Percentiles rank a stretch among this genome's conserved stretches.
These are phyloP conservation scores for Eupithecia abbreviata DNA, from an alignment of 2,888 invertebrate species.

Conservation along the genomic window DNA sequence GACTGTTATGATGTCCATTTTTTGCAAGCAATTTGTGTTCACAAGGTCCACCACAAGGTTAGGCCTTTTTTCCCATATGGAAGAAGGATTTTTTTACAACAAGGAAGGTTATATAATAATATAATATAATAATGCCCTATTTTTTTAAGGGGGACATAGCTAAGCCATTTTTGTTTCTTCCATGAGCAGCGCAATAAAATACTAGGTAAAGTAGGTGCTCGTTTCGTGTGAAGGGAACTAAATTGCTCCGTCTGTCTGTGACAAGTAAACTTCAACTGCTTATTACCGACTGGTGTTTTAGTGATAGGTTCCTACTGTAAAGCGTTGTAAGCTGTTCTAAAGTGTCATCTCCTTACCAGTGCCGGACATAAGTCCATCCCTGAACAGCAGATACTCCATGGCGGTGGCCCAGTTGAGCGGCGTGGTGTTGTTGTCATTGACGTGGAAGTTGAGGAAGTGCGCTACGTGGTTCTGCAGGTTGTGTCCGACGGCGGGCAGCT, in stretches of 20 bases:
- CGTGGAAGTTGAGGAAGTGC: conserved; percentile 89
- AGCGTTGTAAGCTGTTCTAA: too few relatives aligned
- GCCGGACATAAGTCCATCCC: conserved; percentile 95
- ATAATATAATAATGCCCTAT: too few relatives aligned
- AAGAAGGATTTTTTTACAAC: too few relatives aligned
- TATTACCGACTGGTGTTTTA: not conserved
- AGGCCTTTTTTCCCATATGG: too few relatives aligned
- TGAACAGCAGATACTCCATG: conserved; percentile 94
- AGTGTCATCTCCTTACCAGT: conserved; percentile 83
- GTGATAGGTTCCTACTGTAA: too few relatives aligned
- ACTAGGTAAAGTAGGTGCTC: too few relatives aligned
- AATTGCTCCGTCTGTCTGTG: not conserved
- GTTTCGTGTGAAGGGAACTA: not conserved
- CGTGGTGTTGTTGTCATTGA: conserved; percentile 92
- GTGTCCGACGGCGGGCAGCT: conserved; percentile 91
- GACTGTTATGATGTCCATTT: not conserved
- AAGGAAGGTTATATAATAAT: too few relatives aligned
- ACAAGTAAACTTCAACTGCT: not conserved
- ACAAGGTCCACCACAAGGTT: not conserved
- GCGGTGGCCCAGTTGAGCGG: conserved; percentile 96
- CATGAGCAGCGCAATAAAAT: too few relatives aligned
- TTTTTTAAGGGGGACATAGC: too few relatives aligned
- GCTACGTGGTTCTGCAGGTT: conserved; percentile 95
- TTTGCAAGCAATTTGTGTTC: not conserved
- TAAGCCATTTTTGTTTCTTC: too few relatives aligned